phyloP scores from a whole-genome alignment of 2,797 vertebrate genomes.

The Muscicapa striata region DNA sequence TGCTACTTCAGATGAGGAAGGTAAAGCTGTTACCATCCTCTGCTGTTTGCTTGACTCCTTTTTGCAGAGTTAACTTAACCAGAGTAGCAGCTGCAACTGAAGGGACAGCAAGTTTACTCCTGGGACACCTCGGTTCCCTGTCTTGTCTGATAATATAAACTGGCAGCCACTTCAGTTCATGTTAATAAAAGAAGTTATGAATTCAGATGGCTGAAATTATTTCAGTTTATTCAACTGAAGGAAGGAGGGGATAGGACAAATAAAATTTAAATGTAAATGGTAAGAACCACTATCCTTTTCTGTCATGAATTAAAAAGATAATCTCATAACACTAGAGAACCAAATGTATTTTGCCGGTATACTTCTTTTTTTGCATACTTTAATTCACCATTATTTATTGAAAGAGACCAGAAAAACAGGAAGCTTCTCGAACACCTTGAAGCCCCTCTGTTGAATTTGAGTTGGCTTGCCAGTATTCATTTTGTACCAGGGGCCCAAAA shows the following conservation, averaged over 20 bases:
- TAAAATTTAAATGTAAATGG: background rate
- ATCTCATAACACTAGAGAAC: background rate
- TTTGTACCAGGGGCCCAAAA: rapidly evolving
- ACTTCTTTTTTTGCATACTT: background rate
- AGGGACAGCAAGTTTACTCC: background rate
- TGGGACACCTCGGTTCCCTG: background rate
- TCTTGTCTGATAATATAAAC: background rate
- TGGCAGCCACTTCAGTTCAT: background rate
- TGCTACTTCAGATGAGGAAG: background rate
- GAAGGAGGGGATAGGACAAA: background rate
- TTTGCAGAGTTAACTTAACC: background rate
- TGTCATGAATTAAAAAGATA: background rate
- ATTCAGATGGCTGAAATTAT: background rate
- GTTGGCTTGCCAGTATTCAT: background rate
- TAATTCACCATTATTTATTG: background rate
- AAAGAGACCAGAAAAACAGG: background rate
- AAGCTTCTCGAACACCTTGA: background rate
- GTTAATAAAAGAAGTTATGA: background rate
- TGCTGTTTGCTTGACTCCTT: background rate
- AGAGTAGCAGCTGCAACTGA: background rate
- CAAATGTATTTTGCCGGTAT: background rate
- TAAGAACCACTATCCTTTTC: background rate
- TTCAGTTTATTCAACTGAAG: background rate
- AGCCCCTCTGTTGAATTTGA: background rate
- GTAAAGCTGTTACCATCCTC: background rate